Percentiles rank a stretch among this genome's conserved stretches.
phyloP scores from a whole-genome alignment of 1,140 invertebrate genomes.

The Platyscapa corneri region DNA sequence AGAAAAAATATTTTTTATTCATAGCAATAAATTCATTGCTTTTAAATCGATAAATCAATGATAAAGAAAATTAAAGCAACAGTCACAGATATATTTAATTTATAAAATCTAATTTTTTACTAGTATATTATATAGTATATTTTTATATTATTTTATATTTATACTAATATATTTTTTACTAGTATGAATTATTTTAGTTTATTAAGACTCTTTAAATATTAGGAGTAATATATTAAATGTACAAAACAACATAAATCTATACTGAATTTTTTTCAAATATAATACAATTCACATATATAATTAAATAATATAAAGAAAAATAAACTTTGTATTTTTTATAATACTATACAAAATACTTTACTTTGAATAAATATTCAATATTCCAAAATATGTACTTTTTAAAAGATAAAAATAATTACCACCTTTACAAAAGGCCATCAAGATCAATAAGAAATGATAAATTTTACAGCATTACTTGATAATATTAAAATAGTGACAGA shows the following conservation, averaged over 20 bases:
- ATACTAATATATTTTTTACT: too few relatives aligned
- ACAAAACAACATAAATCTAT: conserved; percentile 33
- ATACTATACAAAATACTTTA: conserved; percentile 40
- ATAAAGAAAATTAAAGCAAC: conserved; percentile 63
- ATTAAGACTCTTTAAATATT: conserved; percentile 63
- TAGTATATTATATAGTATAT: conserved; percentile 60
- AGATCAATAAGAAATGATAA: conserved; percentile 6
- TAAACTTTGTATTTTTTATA: conserved; percentile 23
- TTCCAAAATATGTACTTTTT: not conserved
- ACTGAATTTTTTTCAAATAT: conserved; percentile 7
- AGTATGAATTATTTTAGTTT: too few relatives aligned
- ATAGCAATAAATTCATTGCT: conserved; percentile 43
- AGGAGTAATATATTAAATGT: conserved; percentile 57
- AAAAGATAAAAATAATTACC: conserved; percentile 4
- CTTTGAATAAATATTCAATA: conserved; percentile 13
- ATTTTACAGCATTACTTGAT: conserved; percentile 21
- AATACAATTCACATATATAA: conserved; percentile 28
- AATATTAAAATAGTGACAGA: not conserved
- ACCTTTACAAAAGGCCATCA: conserved; percentile 13
- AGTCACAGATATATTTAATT: conserved; percentile 30
- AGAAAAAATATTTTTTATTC: conserved; percentile 11
- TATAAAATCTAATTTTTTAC: conserved; percentile 19
- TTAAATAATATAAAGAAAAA: conserved; percentile 52
- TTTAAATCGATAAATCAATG: conserved; percentile 52
- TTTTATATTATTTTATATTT: too few relatives aligned